Evolutionary conservation across 2,888 invertebrate genomes (phyloP), one percentile per base, ranked within the genome.

Genomic region (Marasmarcha lunaedactyla): DNA sequence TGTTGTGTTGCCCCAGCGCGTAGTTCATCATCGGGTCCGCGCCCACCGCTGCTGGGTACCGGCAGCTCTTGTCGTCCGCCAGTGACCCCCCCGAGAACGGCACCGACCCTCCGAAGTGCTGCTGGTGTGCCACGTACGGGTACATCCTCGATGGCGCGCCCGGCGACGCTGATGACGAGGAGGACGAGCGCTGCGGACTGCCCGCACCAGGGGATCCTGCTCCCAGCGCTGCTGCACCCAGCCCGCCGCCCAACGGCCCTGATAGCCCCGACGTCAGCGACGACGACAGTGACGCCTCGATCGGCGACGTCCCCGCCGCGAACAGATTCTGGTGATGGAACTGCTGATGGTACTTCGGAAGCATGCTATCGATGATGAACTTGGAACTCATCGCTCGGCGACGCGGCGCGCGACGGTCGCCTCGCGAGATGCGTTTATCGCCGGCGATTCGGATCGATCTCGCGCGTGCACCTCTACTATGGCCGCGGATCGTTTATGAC

Each of bases 301-400:
- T 89, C 86, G 78, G 90, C 88, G 86, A 90, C 87, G 83, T 90
- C 85, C 84, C 89, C 60, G 84, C 77, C 71, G 84, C 78, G 74
- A 84, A 84, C 70, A 84, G 63, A 67, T 83, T 84, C 74, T 83
- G 84, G 52, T 83, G 89, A 70, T 90, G 90, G 76, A 90, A 90
- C 78, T 86, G 86, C 78, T 86, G 87, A 73, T 87, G 93, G 87
- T 95, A 95, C 89, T 95, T 95, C 67, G 95, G 95, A 87, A 95
- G 92, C 94, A 95, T 95, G 88, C 94, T 94, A 93, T 95, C 95
- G 87, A 95, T 93, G 89, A 94, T 93, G 89, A 95, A 95, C 90
- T 95, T 95, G 89, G 94, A 94, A 90, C 91, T 93, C 95, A 95
- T 95, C 89, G 90, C 91, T 87, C 87, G 78, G 77, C 76, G 77